Conservation (phyloP, 2,888 invertebrate genomes). For the Scaptomyza caliginosa region DNA sequence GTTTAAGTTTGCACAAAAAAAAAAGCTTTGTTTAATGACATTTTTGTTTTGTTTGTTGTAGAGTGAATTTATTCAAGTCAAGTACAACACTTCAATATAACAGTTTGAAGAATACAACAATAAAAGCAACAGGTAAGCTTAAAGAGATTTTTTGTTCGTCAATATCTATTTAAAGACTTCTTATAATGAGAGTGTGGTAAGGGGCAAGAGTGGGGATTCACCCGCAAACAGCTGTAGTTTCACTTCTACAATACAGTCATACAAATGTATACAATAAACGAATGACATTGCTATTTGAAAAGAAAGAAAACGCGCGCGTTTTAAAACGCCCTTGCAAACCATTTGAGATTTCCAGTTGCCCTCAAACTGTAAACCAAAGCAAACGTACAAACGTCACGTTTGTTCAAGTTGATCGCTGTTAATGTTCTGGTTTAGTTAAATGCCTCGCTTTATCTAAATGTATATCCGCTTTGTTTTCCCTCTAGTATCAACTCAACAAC, state of each 20-base stretch:
- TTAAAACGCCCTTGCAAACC: background rate
- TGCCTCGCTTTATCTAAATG: conserved; percentile 10
- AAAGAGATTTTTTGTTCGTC: conserved; percentile 3
- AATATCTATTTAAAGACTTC: too few species aligned
- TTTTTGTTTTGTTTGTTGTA: conserved; percentile 5
- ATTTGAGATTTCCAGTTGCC: background rate
- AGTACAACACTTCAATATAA: conserved; percentile 4
- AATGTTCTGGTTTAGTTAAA: conserved; percentile 1
- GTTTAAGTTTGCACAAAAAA: background rate
- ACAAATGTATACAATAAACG: background rate
- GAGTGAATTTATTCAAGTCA: background rate
- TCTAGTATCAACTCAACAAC: background rate
- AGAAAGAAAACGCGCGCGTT: conserved; percentile 29
- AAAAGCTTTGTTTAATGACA: background rate
- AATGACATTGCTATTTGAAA: background rate
- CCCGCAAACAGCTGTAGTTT: conserved; percentile 40
- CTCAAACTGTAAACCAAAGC: background rate
- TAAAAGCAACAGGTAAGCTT: conserved; percentile 51
- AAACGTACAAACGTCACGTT: background rate
- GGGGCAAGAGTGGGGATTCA: background rate
- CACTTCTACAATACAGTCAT: conserved; percentile 20
- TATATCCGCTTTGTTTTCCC: conserved; percentile 14
- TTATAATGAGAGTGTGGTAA: background rate
- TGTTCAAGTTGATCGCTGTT: conserved; percentile 1
- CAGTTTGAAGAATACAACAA: conserved; percentile 28